phyloP scores from a whole-genome alignment of 2,888 invertebrate species.

The Uropetala carovei region DNA sequence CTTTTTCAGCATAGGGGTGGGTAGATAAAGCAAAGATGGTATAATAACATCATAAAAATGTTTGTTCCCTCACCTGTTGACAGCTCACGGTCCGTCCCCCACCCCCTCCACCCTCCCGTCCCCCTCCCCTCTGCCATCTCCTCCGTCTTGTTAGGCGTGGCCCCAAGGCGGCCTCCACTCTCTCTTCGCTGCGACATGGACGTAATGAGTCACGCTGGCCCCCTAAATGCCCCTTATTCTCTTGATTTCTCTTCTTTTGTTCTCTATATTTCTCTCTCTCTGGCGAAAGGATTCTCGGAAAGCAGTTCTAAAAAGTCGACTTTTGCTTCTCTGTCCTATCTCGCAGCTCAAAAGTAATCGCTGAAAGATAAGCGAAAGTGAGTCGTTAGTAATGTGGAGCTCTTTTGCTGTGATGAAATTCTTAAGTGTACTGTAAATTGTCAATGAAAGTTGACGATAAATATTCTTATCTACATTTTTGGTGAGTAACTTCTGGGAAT shows the following conservation, averaged over 20 bases:
- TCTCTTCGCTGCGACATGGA: slow-evolving; percentile 16
- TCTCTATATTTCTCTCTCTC: background rate
- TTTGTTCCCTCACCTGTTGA: slow-evolving; percentile 5
- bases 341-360: too few species aligned
- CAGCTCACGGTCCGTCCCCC: background rate
- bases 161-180: slow-evolving; percentile 60
- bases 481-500: too few species aligned
- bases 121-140: background rate
- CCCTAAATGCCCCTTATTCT: background rate
- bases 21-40: background rate
- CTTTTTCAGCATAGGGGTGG: background rate
- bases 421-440: too few species aligned
- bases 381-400: too few species aligned
- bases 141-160: background rate
- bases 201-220: slow-evolving; percentile 37
- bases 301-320: too few species aligned
- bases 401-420: too few species aligned
- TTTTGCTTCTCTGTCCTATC: too few species aligned
- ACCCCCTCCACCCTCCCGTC: slow-evolving; percentile 18
- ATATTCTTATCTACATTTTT: too few species aligned
- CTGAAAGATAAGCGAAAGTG: too few species aligned
- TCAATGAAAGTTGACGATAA: too few species aligned
- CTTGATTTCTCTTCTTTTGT: background rate
- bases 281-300: too few species aligned
- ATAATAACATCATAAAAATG: background rate